Evolutionary conservation across 1,140 invertebrate genomes (phyloP).

Genomic region (Contarinia nasturtii): DNA sequence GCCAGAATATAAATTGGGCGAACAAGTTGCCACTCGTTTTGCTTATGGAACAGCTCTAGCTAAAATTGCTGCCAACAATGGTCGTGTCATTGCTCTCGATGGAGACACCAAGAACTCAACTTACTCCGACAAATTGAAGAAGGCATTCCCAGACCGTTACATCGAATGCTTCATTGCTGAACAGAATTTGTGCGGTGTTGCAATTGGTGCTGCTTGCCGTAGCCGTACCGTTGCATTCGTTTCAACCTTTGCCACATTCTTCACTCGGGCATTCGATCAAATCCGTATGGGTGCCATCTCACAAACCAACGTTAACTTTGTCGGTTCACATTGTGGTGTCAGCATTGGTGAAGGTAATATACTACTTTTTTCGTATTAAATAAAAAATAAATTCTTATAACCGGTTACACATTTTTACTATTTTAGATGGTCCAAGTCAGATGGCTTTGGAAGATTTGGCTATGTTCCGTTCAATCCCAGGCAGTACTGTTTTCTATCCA

Average conservation of each 20-base stretch:
- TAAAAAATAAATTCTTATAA: too few species aligned
- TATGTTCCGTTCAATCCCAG: slow-evolving; percentile 84
- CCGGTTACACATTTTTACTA: too few species aligned
- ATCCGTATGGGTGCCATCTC: slow-evolving; percentile 98
- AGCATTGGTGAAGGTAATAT: slow-evolving; percentile 90
- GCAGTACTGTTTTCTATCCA: slow-evolving; percentile 91
- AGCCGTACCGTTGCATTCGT: slow-evolving; percentile 79
- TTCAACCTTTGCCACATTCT: slow-evolving; percentile 96
- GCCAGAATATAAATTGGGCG: slow-evolving; percentile 66
- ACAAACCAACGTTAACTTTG: slow-evolving; percentile 93
- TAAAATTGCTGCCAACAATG: slow-evolving; percentile 70
- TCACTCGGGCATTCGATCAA: slow-evolving; percentile 91
- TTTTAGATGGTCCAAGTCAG: slow-evolving; percentile 98
- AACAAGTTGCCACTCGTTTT: slow-evolving; percentile 73
- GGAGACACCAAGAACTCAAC: slow-evolving; percentile 98
- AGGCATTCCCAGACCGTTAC: slow-evolving; percentile 57
- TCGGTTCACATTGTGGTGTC: slow-evolving; percentile 86
- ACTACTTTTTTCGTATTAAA: too few species aligned
- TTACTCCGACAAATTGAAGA: slow-evolving; percentile 80
- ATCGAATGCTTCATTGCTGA: slow-evolving; percentile 98
- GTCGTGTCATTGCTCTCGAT: slow-evolving; percentile 76
- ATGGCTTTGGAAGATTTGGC: slow-evolving; percentile 98
- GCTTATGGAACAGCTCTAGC: slow-evolving; percentile 89
- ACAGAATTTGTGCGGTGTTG: slow-evolving; percentile 93
- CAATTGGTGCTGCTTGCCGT: slow-evolving; percentile 78